phyloP scores from a whole-genome alignment of 2,797 vertebrate genomes.

The Austrolebias charrua region DNA sequence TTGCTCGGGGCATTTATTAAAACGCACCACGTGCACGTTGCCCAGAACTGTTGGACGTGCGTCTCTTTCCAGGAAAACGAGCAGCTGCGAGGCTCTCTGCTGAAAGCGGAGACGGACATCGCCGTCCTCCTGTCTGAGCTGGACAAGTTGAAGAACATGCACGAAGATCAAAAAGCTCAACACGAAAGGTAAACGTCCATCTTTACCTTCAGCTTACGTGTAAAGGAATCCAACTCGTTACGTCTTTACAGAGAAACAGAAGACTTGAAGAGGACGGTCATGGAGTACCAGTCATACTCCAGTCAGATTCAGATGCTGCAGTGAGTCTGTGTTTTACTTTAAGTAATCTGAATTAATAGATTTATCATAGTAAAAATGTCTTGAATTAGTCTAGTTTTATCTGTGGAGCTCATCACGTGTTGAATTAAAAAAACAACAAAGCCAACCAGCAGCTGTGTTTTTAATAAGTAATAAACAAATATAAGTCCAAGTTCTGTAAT shows the following conservation, averaged over 20 bases:
- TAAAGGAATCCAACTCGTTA: too few species aligned
- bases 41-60: background rate
- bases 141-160: constrained; percentile 76
- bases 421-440: too few species aligned
- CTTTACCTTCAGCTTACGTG: background rate
- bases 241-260: constrained; percentile 67
- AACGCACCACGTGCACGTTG: background rate
- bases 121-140: constrained; percentile 74
- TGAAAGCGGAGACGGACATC: constrained; percentile 63
- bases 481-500: too few species aligned
- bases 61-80: constrained; percentile 74
- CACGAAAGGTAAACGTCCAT: constrained; percentile 66
- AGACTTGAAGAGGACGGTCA: constrained; percentile 61
- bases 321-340: constrained; percentile 53
- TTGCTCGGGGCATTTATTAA: background rate
- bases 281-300: constrained; percentile 70
- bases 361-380: too few species aligned
- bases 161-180: constrained; percentile 67
- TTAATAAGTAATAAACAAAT: too few species aligned
- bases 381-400: too few species aligned
- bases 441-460: too few species aligned
- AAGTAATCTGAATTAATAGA: background rate
- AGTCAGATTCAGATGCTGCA: constrained; percentile 74
- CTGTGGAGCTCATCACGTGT: too few species aligned
- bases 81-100: constrained; percentile 56